Evolutionary conservation across 2,888 invertebrate genomes (phyloP), one percentile per base, ranked within the genome.

Genomic region (Adelphocoris suturalis): DNA sequence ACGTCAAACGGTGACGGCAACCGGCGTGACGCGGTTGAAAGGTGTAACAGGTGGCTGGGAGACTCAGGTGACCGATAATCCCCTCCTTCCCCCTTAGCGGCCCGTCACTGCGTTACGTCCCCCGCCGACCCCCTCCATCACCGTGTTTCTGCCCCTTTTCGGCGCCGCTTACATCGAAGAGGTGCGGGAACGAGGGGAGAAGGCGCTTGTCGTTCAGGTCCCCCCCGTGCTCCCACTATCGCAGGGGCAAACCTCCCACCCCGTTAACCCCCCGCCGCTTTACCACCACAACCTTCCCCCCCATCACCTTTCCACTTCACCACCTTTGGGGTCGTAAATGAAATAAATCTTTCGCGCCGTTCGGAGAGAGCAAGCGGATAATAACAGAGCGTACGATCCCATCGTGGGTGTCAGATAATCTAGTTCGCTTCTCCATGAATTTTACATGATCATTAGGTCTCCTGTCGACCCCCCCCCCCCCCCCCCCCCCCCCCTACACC

Each of bases 391-490:
- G 78, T 78, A 27, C 61, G 37, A 55, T 37, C 48, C 19, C 47
- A 47, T 75, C 86, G 86, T 86, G 86, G 86, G 86, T 86, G 86
- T 86, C 75, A 23, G 61, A 85, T 85, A 85, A 85, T 85, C 85
- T 75, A 47, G 75, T 75, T 86, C 75, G 86, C 61, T 82, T 23
- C 88, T 61, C 84, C 85, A 89, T 89, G 89, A 89, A 89, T 89
- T 89, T 89, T 89, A 89, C 89, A 89, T 89, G 89, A 89, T 89
- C 85, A 89, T 84, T 84, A 89, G 89, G 48, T 80, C 19, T 78
- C 57, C 61, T 68, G 86, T 86, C 75, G 75, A 86, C 75, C 48
- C 85, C 28, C 19, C 37, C 52, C 52, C 82, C 27, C 19, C 82
- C 13, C 7, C 27, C 52, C 7, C 52, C 47, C 5, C 19, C 82